These are phyloP conservation scores for Ypsolopha sequella DNA, from an alignment of 2,888 invertebrate genomes.

Conservation along the genomic window DNA sequence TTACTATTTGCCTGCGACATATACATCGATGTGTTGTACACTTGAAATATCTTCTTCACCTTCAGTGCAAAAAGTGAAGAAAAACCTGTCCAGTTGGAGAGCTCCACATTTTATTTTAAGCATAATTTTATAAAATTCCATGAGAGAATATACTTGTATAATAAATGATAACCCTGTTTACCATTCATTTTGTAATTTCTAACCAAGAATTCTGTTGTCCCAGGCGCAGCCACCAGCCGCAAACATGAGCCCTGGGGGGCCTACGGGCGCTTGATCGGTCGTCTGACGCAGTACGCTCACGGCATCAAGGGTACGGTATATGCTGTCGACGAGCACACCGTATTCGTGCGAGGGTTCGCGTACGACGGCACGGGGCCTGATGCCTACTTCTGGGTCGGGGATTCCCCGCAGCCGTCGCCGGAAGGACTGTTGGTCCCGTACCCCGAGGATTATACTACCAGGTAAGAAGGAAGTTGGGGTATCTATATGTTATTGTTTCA, in stretches of 20 bases:
- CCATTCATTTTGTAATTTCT: background rate
- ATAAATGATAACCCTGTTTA: no score
- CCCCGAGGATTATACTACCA: constrained; percentile 84
- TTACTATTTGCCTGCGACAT: no score
- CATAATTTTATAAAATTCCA: no score
- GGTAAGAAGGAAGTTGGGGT: constrained; percentile 63
- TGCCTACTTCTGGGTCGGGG: constrained; percentile 93
- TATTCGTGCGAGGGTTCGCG: constrained; percentile 86
- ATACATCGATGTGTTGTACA: no score
- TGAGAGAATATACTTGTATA: no score
- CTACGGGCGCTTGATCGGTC: constrained; percentile 83
- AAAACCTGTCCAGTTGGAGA: no score
- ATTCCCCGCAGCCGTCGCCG: constrained; percentile 82
- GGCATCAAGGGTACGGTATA: constrained; percentile 86
- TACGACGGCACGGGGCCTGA: constrained; percentile 92
- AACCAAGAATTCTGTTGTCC: constrained; percentile 1
- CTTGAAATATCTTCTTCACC: no score
- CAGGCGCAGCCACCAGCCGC: constrained; percentile 29
- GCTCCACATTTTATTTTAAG: no score
- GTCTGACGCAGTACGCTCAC: constrained; percentile 80
- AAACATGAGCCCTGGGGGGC: constrained; percentile 68
- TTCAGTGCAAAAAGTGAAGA: no score
- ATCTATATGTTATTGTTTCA: background rate
- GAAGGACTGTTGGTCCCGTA: constrained; percentile 89
- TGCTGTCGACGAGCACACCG: constrained; percentile 89